Evolutionary conservation across 1,140 invertebrate species (phyloP), one percentile per base, ranked within the genome.

Genomic region (Aphis gossypii): DNA sequence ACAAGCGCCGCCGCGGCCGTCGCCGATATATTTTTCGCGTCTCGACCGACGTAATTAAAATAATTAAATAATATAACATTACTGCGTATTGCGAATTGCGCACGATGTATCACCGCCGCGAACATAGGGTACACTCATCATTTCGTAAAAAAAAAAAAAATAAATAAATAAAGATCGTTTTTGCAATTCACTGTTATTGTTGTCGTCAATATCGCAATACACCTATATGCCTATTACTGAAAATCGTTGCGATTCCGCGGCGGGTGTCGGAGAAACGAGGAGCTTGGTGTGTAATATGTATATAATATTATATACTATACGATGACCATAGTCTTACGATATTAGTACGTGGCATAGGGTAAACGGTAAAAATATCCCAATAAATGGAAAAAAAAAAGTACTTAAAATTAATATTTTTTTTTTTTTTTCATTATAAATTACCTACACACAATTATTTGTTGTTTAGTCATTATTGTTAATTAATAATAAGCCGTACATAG

Each of bases 21-120:
- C 14, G 30, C 30, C 56, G 56, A 76, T 76, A 68, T 68, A 68
- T 76, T 76, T 76, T 76, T 76, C n/a, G n/a, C 30, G 60, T 76
- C n/a, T 76, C 60, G 30, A 68, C 56, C 25, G 25, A 0, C 60
- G 60, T 35, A 76, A 76, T 76, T 76, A 76, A 76, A 76, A 76
- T 76, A 76, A 76, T 76, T 76, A 76, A 76, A 76, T 76, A 76
- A 76, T 76, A 35, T 76, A 76, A 76, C 18, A 76, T n/a, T 76
- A 76, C 30, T 76, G 30, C 60, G 60, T 76, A 76, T 76, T n/a
- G 60, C 1, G 18, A 4, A n/a, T 76, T 76, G 60, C 60, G 60
- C 60, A 68, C n/a, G 30, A 68, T 76, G 60, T 51, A 51, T 51
- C 30, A 76, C 11, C 30, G 30, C 30, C 14, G 4, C 5, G 25